Base-by-base conservation (phyloP, 2,113 vertebrate species). In the Campylomormyrus numenius region DNA sequence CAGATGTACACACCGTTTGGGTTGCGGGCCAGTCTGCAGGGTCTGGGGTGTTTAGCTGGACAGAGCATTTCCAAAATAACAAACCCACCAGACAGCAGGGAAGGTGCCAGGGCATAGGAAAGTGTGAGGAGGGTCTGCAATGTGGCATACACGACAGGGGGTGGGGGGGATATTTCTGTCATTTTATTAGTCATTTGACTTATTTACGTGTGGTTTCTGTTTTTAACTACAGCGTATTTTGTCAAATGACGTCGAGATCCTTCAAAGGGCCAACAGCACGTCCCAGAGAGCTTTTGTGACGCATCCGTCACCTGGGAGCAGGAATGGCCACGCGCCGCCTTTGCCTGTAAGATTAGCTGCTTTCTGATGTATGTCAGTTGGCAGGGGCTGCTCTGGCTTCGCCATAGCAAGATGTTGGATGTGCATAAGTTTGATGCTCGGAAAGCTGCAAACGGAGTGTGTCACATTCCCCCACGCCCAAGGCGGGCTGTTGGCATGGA, bases 1-100 rank as follows among this genome's bases (percentile, higher is more conserved):
- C 85, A 92, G 80, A 85, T 92, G 88, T 92, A 91, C 90, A 90
- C 74, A 8, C 45, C 6, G 6, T 62, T 89, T 49, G 19, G 74
- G 42, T 24, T 42, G 27, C 10, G 66, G 21, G 49, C 88, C 27
- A 11, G 5, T 9, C 70, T 85, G 77, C 52, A 85, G 50, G 56
- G 45, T 48, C 24, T 13, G 50, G 52, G 39, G 9, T 10, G 74
- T 39, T 35, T 13, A 48, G 84, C 49, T n/a, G 6, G 31, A 27
- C 84, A 42, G 88, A 56, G 19, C 74, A 53, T 53, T 62, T 19
- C 52, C 56, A 39, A 52, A 85, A 85, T 58, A 84, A 39, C 35
- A 58, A 62, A 19, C 53, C 53, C 53, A 7, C 17, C 19, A 56
- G 53, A 56, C 19, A 21, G 53, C 53, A 24, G 19, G 53, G 53